Percentiles rank a stretch among this genome's conserved stretches.
Evolutionary conservation across 2,888 invertebrate species (phyloP).

Genomic region (Drosophila meridiana): DNA sequence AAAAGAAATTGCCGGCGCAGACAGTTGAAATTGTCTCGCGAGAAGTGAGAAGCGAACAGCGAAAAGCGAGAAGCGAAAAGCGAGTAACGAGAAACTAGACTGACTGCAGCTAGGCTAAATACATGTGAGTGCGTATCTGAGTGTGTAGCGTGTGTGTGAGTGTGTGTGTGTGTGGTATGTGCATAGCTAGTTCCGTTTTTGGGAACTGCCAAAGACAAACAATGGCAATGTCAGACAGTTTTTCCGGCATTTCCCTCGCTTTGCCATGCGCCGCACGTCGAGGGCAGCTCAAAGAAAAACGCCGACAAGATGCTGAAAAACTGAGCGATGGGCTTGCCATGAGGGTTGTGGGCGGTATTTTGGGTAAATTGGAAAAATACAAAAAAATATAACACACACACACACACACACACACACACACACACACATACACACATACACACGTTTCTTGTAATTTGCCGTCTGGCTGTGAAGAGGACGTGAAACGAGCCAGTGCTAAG

Average conservation of each 20-base stretch:
- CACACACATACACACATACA: too few relatives aligned
- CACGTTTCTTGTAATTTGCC: slow-evolving; percentile 45
- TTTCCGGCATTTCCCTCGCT: slow-evolving; percentile 60
- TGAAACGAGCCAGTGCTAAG: slow-evolving; percentile 36
- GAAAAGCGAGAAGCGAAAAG: background rate
- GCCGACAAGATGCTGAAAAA: slow-evolving; percentile 37
- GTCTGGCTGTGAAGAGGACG: slow-evolving; percentile 39
- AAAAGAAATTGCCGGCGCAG: slow-evolving; percentile 48
- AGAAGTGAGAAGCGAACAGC: slow-evolving; percentile 12
- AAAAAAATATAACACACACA: background rate
- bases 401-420: background rate
- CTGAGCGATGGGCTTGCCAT: slow-evolving; percentile 5
- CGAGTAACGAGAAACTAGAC: slow-evolving; percentile 37
- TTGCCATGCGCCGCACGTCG: slow-evolving; percentile 68
- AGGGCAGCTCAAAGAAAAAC: slow-evolving; percentile 59
- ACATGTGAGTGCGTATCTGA: slow-evolving; percentile 6
- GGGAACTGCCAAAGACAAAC: slow-evolving; percentile 54
- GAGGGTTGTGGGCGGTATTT: slow-evolving; percentile 5
- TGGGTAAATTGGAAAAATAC: slow-evolving; percentile 23
- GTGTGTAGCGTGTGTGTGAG: background rate
- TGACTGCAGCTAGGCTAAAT: slow-evolving; percentile 43
- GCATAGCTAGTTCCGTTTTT: slow-evolving; percentile 63
- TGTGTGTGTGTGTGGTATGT: slow-evolving; percentile 18
- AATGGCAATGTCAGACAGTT: slow-evolving; percentile 64
- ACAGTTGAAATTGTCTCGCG: slow-evolving; percentile 41